A percentile compares a stretch with the other conserved stretches of the same genome.
phyloP scores from a whole-genome alignment of 2,797 vertebrate genomes.

The Ispidina lecontei region DNA sequence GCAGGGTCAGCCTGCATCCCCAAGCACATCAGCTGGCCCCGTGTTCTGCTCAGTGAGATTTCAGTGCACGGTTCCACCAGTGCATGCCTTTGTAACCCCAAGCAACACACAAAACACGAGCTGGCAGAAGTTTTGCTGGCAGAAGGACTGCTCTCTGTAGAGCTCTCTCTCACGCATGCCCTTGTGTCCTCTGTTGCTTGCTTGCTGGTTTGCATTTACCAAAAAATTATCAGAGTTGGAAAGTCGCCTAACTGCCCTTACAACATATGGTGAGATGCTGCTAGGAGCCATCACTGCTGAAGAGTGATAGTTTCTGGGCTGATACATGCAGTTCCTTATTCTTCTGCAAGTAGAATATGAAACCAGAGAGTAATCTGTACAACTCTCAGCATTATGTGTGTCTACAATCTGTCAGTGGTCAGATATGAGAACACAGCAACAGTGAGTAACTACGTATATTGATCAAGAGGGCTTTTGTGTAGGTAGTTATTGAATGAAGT shows the following conservation, averaged over 20 bases:
- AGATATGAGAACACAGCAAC: neutral
- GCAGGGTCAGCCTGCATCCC: neutral
- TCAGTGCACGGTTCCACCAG: neutral
- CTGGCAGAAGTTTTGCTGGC: neutral
- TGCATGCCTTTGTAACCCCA: neutral
- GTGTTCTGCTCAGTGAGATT: neutral
- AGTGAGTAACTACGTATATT: neutral
- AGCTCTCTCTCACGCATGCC: neutral
- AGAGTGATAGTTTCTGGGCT: neutral
- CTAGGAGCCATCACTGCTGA: neutral
- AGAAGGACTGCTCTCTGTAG: neutral
- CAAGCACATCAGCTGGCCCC: neutral
- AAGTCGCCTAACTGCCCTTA: neutral
- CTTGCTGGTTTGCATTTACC: neutral
- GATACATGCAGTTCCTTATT: neutral
- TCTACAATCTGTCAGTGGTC: neutral
- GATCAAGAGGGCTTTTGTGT: neutral
- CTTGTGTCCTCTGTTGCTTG: neutral
- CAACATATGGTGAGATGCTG: neutral
- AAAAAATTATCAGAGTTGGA: neutral
- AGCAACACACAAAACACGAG: neutral
- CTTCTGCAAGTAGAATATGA: neutral
- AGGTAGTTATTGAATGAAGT: neutral
- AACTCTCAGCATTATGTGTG: neutral
- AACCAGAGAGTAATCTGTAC: neutral